Base-by-base conservation (phyloP, 2,797 vertebrate genomes). In the Lagorchestes hirsutus region DNA sequence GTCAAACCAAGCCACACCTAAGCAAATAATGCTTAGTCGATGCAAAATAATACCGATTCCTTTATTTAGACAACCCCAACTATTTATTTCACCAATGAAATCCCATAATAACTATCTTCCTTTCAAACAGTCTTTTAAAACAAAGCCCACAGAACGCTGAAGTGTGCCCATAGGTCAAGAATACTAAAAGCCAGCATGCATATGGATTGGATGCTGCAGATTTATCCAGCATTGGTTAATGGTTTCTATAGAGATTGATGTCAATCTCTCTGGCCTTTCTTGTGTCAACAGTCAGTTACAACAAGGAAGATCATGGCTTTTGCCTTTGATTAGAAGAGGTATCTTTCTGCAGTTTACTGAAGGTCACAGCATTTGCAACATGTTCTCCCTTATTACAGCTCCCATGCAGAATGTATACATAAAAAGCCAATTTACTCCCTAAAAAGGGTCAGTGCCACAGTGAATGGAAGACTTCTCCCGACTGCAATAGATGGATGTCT, bases 221-320 rank as follows among this genome's bases (percentile, higher is more conserved):
- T 98, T 99, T 99, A 98, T 98, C 98, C 98, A 18, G 98, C 98
- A 98, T 94, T 98, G 98, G 98, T 98, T 99, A 99, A 99, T 99
- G 98, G 98, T 99, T 99, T 98, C 99, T 99, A 98, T 99, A 99
- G 99, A 99, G 98, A 99, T 99, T 98, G 99, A 98, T 98, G 98
- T 98, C 99, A 99, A 99, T 99, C 98, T 98, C 98, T 98, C 98
- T 99, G 99, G 99, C 99, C 99, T 99, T 99, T 99, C 99, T 99
- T 99, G 98, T 99, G 99, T 99, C 99, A 99, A 99, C 98, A 99
- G 97, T 98, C 98, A 99, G 98, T 98, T 99, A 98, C 98, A 98
- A 98, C 98, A 98, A 98, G 98, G 98, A 99, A 99, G 99, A 99
- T 98, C 98, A 98, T 98, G 98, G 98, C 98, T 99, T 99, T 98